Evolutionary conservation across 2,888 invertebrate species (phyloP), one percentile per base, ranked within the genome.

Genomic region (Harmothoe impar): DNA sequence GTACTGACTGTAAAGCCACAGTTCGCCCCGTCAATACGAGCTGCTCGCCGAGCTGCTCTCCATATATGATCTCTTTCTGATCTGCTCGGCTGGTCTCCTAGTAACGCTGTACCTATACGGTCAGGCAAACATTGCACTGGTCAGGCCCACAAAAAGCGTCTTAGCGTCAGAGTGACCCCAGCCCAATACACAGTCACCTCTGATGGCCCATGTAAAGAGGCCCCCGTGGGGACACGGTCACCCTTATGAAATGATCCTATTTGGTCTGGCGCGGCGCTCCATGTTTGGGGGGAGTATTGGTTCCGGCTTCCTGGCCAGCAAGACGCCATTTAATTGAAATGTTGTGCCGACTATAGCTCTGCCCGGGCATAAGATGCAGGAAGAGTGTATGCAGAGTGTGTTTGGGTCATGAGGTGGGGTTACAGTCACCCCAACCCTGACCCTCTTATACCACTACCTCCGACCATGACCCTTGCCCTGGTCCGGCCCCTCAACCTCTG

Each of bases 221-320:
- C 0, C 10, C 12, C 33, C 52, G 7, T 20, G 52, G n/a, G 35
- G 12, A n/a, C 84, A 84, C 17, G 51, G 29, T 3, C 29, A 15
- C 29, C n/a, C 72, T 72, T 72, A 72, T 72, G 72, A 72, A 72
- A 72, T 72, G 72, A 72, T 72, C 72, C 72, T 72, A 29, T 72
- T 72, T 72, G 72, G n/a, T 25, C 29, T 29, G 15, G 29, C 29
- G 72, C 15, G 25, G 29, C 29, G 25, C 23, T 15, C 72, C 25
- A 3, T 72, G 72, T 72, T 25, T 72, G 72, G 72, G 15, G n/a
- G 0, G 15, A 29, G 31, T 72, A 72, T 72, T 72, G 72, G 72
- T 20, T 43, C 23, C 72, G 68, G 72, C 72, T 29, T 20, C 62
- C 62, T 62, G 23, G 3, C 62, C 23, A n/a, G n/a, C 72, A 29